phyloP scores from a whole-genome alignment of 2,113 vertebrate genomes.

The Bagarius yarrelli region DNA sequence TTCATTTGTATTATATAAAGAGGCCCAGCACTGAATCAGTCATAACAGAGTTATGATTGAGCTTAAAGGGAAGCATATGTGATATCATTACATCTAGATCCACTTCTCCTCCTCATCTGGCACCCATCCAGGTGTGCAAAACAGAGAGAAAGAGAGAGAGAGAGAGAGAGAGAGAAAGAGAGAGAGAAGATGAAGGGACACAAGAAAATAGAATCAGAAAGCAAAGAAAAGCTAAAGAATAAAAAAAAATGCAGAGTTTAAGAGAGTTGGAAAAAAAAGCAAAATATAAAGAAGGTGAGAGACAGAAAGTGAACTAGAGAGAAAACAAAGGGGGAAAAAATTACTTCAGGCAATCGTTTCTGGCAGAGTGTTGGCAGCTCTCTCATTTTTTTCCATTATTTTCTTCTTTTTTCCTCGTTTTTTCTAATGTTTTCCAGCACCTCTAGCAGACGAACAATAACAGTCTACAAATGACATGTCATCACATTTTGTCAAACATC shows the following conservation, averaged over 20 bases:
- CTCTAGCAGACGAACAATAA: constrained; percentile 93
- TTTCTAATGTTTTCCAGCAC: constrained; percentile 97
- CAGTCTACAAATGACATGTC: constrained; percentile 98
- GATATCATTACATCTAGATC: constrained; percentile 99
- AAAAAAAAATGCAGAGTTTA: constrained; percentile 24
- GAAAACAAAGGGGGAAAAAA: constrained; percentile 61
- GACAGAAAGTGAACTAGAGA: constrained; percentile 53
- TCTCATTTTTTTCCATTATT: constrained; percentile 67
- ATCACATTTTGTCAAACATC: constrained; percentile 98
- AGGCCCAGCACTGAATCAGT: constrained; percentile 89
- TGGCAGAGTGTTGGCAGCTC: constrained; percentile 84
- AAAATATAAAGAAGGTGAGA: constrained; percentile 61
- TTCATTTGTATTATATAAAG: constrained; percentile 96
- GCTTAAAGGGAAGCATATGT: constrained; percentile 96
- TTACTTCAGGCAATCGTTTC: constrained; percentile 92
- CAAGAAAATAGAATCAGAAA: constrained; percentile 66
- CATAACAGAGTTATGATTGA: constrained; percentile 97
- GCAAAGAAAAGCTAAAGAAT: constrained; percentile 51
- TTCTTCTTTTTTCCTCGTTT: constrained; percentile 71
- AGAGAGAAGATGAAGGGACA: constrained; percentile 58
- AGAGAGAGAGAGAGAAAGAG: constrained; percentile 33
- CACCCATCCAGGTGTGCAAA: constrained; percentile 82
- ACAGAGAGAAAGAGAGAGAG: neutral
- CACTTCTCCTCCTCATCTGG: constrained; percentile 92
- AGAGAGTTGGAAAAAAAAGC: constrained; percentile 15